Evolutionary conservation across 2,888 invertebrate species (phyloP), one percentile per base, ranked within the genome.

Genomic region (Patella pellucida): DNA sequence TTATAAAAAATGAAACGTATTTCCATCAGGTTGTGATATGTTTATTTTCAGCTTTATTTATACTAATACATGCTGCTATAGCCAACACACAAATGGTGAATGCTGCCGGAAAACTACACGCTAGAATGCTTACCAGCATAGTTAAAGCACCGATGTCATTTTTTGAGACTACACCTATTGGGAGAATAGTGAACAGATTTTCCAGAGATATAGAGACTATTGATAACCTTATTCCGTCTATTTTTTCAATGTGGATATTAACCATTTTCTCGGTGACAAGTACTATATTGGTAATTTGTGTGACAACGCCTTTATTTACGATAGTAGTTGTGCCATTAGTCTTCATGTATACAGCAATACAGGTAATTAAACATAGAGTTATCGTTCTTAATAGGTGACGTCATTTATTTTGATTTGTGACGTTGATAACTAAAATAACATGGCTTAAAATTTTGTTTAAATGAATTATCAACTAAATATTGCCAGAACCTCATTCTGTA

Each of bases 111-210:
- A 41, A 52, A 12, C 76, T 85, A 52, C 85, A 85, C 51, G 23
- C 67, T 19, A 68, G 71, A n/a, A 79, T 85, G 78, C 76, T 85
- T 4, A 69, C 77, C 62, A 73, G 74, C 41, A 80, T 85, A 15
- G n/a, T 84, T 54, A 77, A 75, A n/a, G 76, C 80, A 19, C 83
- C 84, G 41, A 84, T 87, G 83, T 79, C 82, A 15, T 89, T 88
- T 79, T 89, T 88, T 72, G 87, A 85, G 81, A 89, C 87, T 7
- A 91, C 89, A 16, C 91, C 90, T 14, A 76, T 88, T 41, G 91
- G 89, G 12, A 83, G 89, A 75, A 89, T 90, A 72, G 79, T 90
- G 31, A 91, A 89, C 84, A 89, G 81, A 11, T 84, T 84, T 72
- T 79, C 82, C 0, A 77, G 80, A 11, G 84, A 84, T 68, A 72